Evolutionary conservation across 2,888 invertebrate genomes (phyloP), one percentile per base, ranked within the genome.

Genomic region (Acronicta psi): DNA sequence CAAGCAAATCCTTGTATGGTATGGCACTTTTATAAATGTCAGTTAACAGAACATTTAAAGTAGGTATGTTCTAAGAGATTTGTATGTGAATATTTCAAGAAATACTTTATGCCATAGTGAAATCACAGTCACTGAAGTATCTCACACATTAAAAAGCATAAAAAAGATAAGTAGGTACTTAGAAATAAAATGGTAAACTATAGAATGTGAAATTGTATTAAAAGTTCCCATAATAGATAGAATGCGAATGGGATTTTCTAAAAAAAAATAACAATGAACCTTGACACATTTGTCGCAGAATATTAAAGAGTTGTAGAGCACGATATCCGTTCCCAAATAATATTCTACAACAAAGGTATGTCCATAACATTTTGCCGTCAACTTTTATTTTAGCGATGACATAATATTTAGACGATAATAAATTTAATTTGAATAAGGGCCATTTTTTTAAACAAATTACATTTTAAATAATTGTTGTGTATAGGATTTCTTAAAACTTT

Each of bases 241-340:
- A 53, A 53, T 25, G 52, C 34, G 49, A 59, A 69, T 46, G 55
- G 53, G 20, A 52, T 69, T 69, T 69, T 56, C 51, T 59, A 44
- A 53, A 61, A 17, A 41, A 61, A 66, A 67, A 56, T 55, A 55
- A 64, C 56, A 59, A 58, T 61, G 55, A 70, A 66, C 61, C 60
- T 66, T 59, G 69, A 59, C 70, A 66, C 43, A 55, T 29, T 54
- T 40, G 59, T 59, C 44, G 49, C 41, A 59, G 53, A 51, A 68
- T 44, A 45, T 60, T 58, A 54, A 45, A 68, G 69, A 73, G 61
- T 47, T 65, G 37, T 47, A 60, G 74, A 74, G 62, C 78, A 74
- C 74, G 70, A 79, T 80, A 80, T 83, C 82, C 82, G 82, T 73
- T 74, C 68, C 51, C 52, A 58, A 47, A 52, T 52, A 57, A 59